Evolutionary conservation across 2,113 vertebrate genomes (phyloP).

Genomic region (Mola mola): DNA sequence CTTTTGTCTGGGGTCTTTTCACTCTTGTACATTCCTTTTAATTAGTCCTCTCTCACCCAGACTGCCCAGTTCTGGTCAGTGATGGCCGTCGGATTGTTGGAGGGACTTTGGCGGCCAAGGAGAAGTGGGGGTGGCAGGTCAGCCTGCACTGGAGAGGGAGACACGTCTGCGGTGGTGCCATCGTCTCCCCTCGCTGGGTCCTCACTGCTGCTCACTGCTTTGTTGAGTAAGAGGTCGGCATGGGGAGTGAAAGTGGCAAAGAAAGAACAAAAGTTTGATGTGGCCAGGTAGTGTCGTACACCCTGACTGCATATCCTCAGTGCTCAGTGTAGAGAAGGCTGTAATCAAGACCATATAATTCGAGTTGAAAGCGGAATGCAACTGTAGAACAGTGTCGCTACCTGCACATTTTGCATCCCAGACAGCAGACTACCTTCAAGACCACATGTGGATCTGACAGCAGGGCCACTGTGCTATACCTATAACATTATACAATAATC

Average conservation of each 20-base stretch:
- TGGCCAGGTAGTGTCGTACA: background rate
- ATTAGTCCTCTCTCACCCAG: constrained; percentile 43
- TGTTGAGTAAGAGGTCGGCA: constrained; percentile 69
- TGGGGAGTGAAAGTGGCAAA: background rate
- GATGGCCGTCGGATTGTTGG: constrained; percentile 73
- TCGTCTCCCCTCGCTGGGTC: constrained; percentile 79
- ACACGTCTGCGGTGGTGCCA: constrained; percentile 79
- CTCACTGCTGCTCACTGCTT: constrained; percentile 85
- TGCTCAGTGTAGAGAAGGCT: background rate
- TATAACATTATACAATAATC: too few species aligned
- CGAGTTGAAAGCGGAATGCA: too few species aligned
- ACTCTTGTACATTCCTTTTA: background rate
- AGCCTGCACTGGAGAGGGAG: constrained; percentile 78
- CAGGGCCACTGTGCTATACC: too few species aligned
- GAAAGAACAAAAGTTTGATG: background rate
- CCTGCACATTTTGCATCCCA: too few species aligned
- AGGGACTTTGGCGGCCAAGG: constrained; percentile 61
- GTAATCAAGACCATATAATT: background rate
- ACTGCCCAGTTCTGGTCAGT: constrained; percentile 35
- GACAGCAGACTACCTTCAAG: too few species aligned
- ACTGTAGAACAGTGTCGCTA: too few species aligned
- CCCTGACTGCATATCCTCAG: background rate
- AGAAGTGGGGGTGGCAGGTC: constrained; percentile 82
- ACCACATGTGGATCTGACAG: too few species aligned
- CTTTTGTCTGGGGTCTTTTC: background rate